phyloP scores from a whole-genome alignment of 2,797 vertebrate genomes.

The Tapera naevia region DNA sequence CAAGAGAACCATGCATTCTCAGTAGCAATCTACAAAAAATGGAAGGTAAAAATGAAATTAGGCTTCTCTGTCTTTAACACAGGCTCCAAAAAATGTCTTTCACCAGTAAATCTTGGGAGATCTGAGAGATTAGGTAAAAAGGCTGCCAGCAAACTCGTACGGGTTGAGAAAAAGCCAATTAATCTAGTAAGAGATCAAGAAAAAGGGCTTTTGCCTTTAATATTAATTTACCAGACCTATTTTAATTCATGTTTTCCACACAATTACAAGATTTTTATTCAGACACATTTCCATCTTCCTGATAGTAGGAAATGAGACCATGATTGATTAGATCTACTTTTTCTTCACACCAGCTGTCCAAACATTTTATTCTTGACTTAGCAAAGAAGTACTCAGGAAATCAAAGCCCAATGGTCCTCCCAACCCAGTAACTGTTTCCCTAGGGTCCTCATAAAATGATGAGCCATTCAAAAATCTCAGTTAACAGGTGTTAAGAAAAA shows the following conservation, averaged over 20 bases:
- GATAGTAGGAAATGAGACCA: background rate
- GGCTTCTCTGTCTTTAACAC: background rate
- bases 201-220: background rate
- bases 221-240: background rate
- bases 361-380: background rate
- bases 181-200: background rate
- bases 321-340: background rate
- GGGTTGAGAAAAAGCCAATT: background rate
- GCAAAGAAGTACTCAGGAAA: background rate
- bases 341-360: background rate
- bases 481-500: background rate
- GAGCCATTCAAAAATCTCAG: background rate
- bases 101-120: background rate
- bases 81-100: background rate
- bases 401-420: background rate
- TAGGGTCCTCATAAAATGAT: background rate
- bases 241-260: background rate
- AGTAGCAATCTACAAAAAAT: background rate
- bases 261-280: background rate
- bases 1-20: fast-evolving
- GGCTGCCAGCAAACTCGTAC: background rate
- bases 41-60: background rate
- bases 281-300: background rate
- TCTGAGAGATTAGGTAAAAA: background rate
- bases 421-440: background rate